Conservation (phyloP, 2,888 invertebrate species). For the Taenaris catops region DNA sequence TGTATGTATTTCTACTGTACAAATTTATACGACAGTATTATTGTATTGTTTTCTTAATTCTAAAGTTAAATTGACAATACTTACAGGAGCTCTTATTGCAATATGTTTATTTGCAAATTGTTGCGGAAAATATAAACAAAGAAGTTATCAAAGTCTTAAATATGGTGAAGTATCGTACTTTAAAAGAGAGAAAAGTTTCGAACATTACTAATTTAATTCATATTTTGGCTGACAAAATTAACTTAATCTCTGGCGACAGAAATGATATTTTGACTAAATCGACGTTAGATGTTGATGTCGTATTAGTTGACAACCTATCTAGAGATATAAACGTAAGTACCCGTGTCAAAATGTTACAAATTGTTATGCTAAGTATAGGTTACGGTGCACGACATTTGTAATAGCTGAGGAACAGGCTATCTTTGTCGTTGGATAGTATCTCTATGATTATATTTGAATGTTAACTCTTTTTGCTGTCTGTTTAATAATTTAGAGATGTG, state of each 20-base stretch:
- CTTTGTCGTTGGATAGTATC: no score
- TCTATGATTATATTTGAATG: no score
- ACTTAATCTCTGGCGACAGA: constrained; percentile 5
- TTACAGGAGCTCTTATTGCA: constrained; percentile 31
- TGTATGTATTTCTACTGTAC: constrained; percentile 35
- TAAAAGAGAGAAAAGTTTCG: not conserved
- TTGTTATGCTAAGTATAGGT: no score
- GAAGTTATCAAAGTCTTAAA: constrained; percentile 30
- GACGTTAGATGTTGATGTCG: constrained; percentile 23
- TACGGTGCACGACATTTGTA: no score
- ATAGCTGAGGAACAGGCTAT: no score
- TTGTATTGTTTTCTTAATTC: no score
- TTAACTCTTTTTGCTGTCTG: no score
- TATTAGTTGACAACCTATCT: constrained; percentile 30
- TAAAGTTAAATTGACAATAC: no score
- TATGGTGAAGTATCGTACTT: constrained; percentile 17
- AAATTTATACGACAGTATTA: no score
- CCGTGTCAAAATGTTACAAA: no score
- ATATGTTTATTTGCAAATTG: constrained; percentile 35
- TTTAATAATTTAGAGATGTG: no score
- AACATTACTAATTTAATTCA: no score
- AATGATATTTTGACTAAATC: constrained; percentile 23
- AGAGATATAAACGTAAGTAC: constrained; percentile 30
- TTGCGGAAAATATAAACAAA: constrained; percentile 35
- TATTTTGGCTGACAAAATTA: not conserved